Evolutionary conservation across 2,888 invertebrate genomes (phyloP), one percentile per base, ranked within the genome.

Genomic region (Anagyrus pseudococci): DNA sequence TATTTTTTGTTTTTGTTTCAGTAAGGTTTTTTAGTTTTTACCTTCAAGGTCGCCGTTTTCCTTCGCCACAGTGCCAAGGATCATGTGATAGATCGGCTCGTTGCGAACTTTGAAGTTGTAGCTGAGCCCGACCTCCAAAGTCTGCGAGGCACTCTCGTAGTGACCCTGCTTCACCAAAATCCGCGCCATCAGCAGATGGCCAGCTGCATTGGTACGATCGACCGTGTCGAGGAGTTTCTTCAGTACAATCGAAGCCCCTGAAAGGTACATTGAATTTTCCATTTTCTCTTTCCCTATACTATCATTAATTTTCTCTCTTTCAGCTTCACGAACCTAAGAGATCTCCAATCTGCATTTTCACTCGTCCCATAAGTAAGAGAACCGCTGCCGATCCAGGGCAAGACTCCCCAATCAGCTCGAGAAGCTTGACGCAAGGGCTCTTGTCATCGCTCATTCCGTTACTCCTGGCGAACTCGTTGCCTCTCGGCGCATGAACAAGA

Each of bases 81-180:
- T 86, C 66, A 96, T 86, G 82, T 96, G 94, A 77, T 94, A 98
- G 77, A 95, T 84, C 0, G 96, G 93, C 80, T 93, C 91, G 64
- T 97, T 96, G 68, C 96, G 84, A 0, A 98, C 90, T 81, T 93
- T 90, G 77, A 98, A 97, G 80, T 97, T 94, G 75, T 93, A 92
- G 75, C 96, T 96, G 15, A 98, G 83, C 60, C 94, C 95, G 68
- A 92, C 87, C 82, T 98, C 97, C 48, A 98, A 83, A 58, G 89
- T 90, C 77, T 95, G 94, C 13, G 91, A 86, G 0, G 97, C 97
- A 75, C 90, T 86, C 19, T 89, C 86, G 72, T 86, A 92, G 48
- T 86, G 84, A 41, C 86, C 85, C 73, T 89, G 87, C 62, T 88
- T 87, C 6, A 94, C 85, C 69, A 92, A 88, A 56, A 96, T 92